Conservation (phyloP, 2,888 invertebrate genomes). For the Orthosia incerta region DNA sequence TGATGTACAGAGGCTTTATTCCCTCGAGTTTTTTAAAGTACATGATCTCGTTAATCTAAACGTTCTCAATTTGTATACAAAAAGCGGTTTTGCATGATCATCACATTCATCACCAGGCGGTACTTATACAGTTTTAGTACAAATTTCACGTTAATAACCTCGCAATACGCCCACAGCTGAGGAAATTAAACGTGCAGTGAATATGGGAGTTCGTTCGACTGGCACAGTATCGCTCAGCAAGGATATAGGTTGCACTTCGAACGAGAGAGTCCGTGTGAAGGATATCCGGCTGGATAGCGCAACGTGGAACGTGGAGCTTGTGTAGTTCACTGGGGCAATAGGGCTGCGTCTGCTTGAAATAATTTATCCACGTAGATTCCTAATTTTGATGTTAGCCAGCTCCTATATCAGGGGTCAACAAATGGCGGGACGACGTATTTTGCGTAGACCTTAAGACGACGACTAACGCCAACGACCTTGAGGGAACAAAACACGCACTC, state of each 20-base stretch:
- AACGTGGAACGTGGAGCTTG: conserved; percentile 21
- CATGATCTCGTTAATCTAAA: too few relatives aligned
- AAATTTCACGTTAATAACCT: too few relatives aligned
- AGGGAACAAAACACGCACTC: too few relatives aligned
- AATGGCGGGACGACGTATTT: too few relatives aligned
- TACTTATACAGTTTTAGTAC: too few relatives aligned
- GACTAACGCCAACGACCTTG: too few relatives aligned
- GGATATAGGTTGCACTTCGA: conserved; percentile 34
- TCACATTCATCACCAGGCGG: too few relatives aligned
- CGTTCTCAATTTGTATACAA: too few relatives aligned
- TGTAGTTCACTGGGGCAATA: conserved; percentile 33
- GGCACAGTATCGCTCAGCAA: conserved; percentile 18
- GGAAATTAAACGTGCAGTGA: conserved; percentile 34
- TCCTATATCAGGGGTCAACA: neutral
- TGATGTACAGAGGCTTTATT: neutral
- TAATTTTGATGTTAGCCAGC: neutral
- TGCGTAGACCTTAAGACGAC: too few relatives aligned
- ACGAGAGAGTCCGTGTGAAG: conserved; percentile 45
- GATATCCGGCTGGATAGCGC: conserved; percentile 46
- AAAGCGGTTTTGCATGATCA: too few relatives aligned
- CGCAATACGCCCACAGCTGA: neutral
- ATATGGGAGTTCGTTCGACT: conserved; percentile 1
- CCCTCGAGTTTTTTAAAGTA: too few relatives aligned
- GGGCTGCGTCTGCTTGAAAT: conserved; percentile 2
- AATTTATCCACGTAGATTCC: neutral